A percentile compares a stretch with the other conserved stretches of the same genome.
These are phyloP conservation scores for Microctenopoma steveboyesi DNA, from an alignment of 2,797 vertebrate genomes.

Conservation along the genomic window DNA sequence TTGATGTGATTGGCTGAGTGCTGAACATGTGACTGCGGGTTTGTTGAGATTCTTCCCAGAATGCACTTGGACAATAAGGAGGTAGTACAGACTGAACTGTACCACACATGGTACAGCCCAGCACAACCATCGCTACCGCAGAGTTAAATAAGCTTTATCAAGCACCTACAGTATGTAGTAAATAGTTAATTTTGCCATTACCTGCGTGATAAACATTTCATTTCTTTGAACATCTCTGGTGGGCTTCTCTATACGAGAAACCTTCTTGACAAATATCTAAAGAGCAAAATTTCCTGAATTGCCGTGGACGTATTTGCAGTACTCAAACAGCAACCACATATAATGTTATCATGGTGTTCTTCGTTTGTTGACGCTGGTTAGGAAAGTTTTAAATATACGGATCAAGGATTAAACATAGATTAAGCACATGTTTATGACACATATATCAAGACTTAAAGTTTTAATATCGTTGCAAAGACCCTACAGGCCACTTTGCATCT, in stretches of 20 bases:
- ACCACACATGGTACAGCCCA: too few relatives aligned
- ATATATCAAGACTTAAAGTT: not conserved
- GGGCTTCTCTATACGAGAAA: conserved; percentile 75
- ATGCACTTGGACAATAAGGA: too few relatives aligned
- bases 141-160: too few relatives aligned
- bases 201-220: too few relatives aligned
- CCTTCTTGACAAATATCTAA: conserved; percentile 85
- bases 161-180: too few relatives aligned
- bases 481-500: conserved; percentile 44
- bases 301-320: accelerated
- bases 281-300: conserved; percentile 70
- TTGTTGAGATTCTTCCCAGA: too few relatives aligned
- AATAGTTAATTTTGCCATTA: too few relatives aligned
- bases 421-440: not conserved
- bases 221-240: not conserved
- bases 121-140: too few relatives aligned
- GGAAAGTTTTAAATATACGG: too few relatives aligned
- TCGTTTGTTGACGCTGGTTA: not conserved
- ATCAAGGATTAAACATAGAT: too few relatives aligned
- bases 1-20: not conserved
- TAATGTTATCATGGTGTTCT: not conserved
- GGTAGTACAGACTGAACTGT: too few relatives aligned
- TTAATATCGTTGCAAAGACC: too few relatives aligned
- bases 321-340: accelerated
- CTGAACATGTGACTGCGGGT: not conserved